Evolutionary conservation across 2,797 vertebrate genomes (phyloP), one percentile per base, ranked within the genome.

Genomic region (Linurgus olivaceus): DNA sequence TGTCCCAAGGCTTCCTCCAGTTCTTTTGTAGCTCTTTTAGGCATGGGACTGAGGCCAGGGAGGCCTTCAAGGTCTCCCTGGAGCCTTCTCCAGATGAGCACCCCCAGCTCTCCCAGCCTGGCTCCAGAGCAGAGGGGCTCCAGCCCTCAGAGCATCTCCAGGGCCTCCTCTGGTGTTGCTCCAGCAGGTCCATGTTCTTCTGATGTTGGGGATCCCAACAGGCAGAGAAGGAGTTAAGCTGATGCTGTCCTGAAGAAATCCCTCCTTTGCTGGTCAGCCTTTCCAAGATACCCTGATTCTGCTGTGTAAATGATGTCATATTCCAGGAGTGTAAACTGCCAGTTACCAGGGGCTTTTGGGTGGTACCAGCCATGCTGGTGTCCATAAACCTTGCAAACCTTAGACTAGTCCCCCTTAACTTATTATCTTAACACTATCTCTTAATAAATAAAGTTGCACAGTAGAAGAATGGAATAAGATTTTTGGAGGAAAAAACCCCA

Each of bases 251-350:
- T 37, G 66, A 48, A 75, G 62, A 51, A 86, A 51, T 38, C 17
- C 40, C 14, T 26, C 1, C 29, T 72, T 72, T 38, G 24, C 58
- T 66, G 1, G 23, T 66, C 33, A 61, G 61, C 25, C 44, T 59
- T 74, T 50, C 66, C 51, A n/a, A 37, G n/a, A 3, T 13, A 6
- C 4, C 3, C 28, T n/a, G 38, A 51, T 17, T 26, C 54, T 42
- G 38, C 50, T 4, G 3, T 18, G 13, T 44, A n/a, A 44, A 20
- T 38, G 1, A 5, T 2, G 24, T 4, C 1, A 10, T 7, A 11
- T 44, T 73, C 37, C 38, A 52, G 48, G 48, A 66, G 50, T 25
- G 23, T 14, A 13, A 28, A 5, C 18, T 63, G 31, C 31, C 35
- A 19, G 19, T 26, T 40, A 17, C 45, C 17, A 17, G 51, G 42